Percentiles rank a stretch among this genome's conserved stretches.
phyloP scores from a whole-genome alignment of 2,113 vertebrate genomes.

The Corydoras sp. region DNA sequence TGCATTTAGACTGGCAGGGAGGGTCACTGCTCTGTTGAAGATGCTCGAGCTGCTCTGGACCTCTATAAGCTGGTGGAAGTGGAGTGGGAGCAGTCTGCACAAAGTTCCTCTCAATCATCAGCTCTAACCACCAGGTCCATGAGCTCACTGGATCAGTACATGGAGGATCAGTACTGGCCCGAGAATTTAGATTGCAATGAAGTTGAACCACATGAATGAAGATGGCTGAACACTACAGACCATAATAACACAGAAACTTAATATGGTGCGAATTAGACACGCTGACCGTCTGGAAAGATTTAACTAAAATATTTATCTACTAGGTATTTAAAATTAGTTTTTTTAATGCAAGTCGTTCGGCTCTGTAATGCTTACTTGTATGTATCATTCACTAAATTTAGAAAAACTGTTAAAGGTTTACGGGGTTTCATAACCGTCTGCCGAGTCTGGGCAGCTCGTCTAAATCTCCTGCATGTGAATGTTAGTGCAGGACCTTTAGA shows the following conservation, averaged over 20 bases:
- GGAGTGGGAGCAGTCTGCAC: constrained; percentile 70
- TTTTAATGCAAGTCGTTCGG: too few relatives aligned
- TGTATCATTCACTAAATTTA: neutral
- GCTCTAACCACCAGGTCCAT: constrained; percentile 46
- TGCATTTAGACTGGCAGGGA: constrained; percentile 62
- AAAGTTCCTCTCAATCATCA: neutral
- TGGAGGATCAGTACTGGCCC: constrained; percentile 91
- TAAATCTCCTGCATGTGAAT: too few relatives aligned
- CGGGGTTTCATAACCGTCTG: too few relatives aligned
- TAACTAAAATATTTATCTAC: too few relatives aligned
- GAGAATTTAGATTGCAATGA: constrained; percentile 59
- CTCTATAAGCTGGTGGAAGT: constrained; percentile 88
- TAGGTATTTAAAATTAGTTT: too few relatives aligned
- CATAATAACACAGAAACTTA: neutral
- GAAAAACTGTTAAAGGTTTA: neutral
- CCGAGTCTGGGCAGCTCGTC: too few relatives aligned
- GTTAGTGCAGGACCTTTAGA: too few relatives aligned
- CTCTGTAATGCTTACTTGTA: too few relatives aligned
- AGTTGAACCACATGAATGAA: constrained; percentile 27
- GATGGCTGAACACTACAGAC: neutral
- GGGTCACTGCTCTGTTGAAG: constrained; percentile 89
- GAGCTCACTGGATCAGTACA: constrained; percentile 71
- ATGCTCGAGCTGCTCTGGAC: constrained; percentile 80
- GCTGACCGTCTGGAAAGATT: neutral
- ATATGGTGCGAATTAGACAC: neutral